Base-by-base conservation (phyloP, 1,140 invertebrate genomes). In the Scaptomyza hsui region DNA sequence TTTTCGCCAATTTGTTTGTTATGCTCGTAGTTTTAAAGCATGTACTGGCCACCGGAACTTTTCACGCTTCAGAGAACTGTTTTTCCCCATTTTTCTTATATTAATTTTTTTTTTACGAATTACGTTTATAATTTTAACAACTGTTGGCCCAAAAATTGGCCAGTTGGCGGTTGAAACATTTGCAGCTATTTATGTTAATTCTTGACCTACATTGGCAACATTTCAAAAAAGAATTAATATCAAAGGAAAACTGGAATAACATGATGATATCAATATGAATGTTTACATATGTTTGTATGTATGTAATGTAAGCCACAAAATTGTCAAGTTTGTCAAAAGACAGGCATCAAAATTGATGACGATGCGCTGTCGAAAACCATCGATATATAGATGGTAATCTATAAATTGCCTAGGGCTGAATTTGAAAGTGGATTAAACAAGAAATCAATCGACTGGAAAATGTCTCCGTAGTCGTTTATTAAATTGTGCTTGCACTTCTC, bases 121-220 rank as follows among this genome's bases (percentile, higher is more conserved):
- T 71, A 56, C 21, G 51, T 59, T 65, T 37, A 47, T 65, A 71
- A 64, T 71, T 65, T 71, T 12, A 53, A 59, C 37, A 45, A 51
- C 24, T 68, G n/a, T n/a, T 68, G 64, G 56, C 26, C 52, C 45
- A 26, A 48, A 49, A 70, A 64, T 56, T 70, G 67, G 51, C 53
- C 51, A 70, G 26, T 29, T 29, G 26, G 57, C 42, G 39, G 15
- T 51, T 52, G 35, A 32, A 59, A 42, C 26, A 67, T 67, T 59
- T 44, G 45, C 18, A n/a, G 37, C 45, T 60, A 68, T 60, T 60
- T 68, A 67, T 67, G 63, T 59, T 51, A 67, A 67, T 61, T 51
- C 56, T 52, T 68, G 64, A 68, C 64, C 64, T 68, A 68, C 64
- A 68, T 68, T 35, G 15, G n/a, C 52, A 10, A 21, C 13, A 42